These are phyloP conservation scores for Pachyseris speciosa DNA, from an alignment of 64 coral and sea anemone genomes.

Conservation along the genomic window DNA sequence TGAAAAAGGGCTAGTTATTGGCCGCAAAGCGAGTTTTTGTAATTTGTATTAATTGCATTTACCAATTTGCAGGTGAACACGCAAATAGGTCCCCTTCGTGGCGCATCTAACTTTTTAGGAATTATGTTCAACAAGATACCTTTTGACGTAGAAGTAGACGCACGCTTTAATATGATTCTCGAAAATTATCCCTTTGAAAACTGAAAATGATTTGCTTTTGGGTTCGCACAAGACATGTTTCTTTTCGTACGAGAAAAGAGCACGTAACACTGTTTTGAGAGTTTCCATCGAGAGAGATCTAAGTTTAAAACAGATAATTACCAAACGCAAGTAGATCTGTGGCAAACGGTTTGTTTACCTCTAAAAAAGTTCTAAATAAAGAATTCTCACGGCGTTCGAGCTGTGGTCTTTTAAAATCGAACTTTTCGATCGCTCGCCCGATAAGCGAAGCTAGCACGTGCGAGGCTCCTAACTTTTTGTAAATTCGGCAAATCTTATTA, in stretches of 20 bases:
- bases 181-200: background rate
- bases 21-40: no score
- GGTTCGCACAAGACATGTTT: background rate
- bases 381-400: no score
- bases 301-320: conserved; percentile 14
- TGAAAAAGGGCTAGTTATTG: background rate
- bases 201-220: conserved; percentile 24
- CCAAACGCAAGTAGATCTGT: conserved; percentile 2
- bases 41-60: no score
- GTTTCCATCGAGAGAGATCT: conserved; percentile 5
- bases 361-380: no score
- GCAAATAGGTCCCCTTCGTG: no score
- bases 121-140: conserved; percentile 18
- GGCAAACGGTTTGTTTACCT: no score
- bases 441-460: conserved; percentile 51
- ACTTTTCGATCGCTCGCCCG: no score
- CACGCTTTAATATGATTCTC: background rate
- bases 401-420: no score
- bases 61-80: no score
- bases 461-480: conserved; percentile 45
- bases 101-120: conserved; percentile 35
- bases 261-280: conserved; percentile 6
- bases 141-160: conserved; percentile 25
- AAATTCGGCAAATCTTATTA: no score
- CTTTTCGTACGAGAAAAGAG: background rate